phyloP scores from a whole-genome alignment of 2,888 invertebrate genomes.

The Thecophora atra region DNA sequence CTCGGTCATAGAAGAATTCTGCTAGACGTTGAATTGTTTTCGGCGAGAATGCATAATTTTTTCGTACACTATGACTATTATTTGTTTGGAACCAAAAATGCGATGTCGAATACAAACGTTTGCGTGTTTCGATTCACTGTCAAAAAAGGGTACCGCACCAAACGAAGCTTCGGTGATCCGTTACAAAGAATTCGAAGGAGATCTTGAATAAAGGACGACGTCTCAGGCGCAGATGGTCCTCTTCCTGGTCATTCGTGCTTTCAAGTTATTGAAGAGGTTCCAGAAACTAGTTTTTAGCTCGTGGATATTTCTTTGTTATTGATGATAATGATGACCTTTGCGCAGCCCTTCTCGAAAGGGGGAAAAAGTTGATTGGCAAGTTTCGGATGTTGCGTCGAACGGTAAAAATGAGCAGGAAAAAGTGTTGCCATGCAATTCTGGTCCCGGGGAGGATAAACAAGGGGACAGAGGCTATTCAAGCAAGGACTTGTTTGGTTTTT shows the following conservation, averaged over 20 bases:
- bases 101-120: no score
- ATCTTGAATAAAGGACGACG: not conserved
- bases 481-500: no score
- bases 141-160: no score
- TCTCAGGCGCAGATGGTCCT: not conserved
- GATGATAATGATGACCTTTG: not conserved
- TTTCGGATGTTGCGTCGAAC: not conserved
- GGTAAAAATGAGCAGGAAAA: not conserved
- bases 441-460: no score
- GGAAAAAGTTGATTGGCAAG: slow-evolving; percentile 26
- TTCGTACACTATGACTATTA: no score
- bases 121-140: no score
- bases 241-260: slow-evolving; percentile 8
- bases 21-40: no score
- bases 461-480: no score
- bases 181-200: not conserved
- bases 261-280: not conserved
- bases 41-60: no score
- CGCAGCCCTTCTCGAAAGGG: not conserved
- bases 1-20: no score
- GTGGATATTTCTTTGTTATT: not conserved
- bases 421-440: slow-evolving; percentile 6
- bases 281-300: slow-evolving; percentile 21
- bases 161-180: not conserved
- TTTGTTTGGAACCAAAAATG: no score